These are phyloP conservation scores for Pheosia gnoma DNA, from an alignment of 2,888 invertebrate genomes.

Conservation along the genomic window DNA sequence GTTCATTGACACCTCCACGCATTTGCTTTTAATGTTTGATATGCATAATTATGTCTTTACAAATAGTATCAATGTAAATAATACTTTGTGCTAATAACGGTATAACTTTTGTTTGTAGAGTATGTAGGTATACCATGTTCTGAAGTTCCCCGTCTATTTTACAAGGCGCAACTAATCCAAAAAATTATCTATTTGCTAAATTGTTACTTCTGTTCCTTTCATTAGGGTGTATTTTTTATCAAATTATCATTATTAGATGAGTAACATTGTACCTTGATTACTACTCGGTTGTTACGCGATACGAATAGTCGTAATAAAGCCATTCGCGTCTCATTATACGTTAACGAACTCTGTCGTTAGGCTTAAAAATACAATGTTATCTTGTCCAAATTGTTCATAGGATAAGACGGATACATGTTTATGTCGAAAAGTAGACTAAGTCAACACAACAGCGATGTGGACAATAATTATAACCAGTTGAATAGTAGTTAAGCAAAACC, in stretches of 20 bases:
- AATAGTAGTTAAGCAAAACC: too few species aligned
- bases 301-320: constrained; percentile 1
- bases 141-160: too few species aligned
- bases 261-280: neutral
- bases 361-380: neutral
- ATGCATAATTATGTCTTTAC: neutral
- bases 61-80: too few species aligned
- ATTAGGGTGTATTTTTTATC: neutral
- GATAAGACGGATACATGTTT: neutral
- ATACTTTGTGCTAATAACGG: too few species aligned
- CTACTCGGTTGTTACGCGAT: constrained; percentile 4
- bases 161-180: too few species aligned
- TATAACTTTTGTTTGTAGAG: too few species aligned
- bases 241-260: neutral
- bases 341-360: neutral
- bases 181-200: too few species aligned
- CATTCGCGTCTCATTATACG: neutral
- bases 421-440: neutral
- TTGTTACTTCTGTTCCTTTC: neutral
- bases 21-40: neutral
- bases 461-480: too few species aligned
- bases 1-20: neutral
- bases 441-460: neutral
- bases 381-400: neutral
- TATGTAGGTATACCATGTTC: too few species aligned